Conservation (phyloP, 2,888 invertebrate species). For the Idaea straminata region DNA sequence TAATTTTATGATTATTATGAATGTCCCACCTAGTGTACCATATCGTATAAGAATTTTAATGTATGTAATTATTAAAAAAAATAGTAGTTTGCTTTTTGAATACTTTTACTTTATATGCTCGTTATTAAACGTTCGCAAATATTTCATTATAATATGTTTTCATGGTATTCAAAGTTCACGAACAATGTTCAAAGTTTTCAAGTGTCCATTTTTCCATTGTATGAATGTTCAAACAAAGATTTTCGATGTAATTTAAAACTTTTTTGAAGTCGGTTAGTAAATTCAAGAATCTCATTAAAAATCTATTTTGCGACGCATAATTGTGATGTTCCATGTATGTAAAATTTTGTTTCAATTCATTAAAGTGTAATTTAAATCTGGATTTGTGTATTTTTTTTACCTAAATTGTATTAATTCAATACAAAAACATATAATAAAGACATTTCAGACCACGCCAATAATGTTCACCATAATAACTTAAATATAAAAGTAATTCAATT, state of each 20-base stretch:
- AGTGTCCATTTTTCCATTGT: slow-evolving; percentile 1
- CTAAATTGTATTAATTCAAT: background rate
- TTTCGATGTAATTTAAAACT: slow-evolving; percentile 30
- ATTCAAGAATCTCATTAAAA: slow-evolving; percentile 42
- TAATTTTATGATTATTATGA: slow-evolving; percentile 33
- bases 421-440: background rate
- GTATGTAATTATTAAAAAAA: slow-evolving; percentile 25
- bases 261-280: slow-evolving; percentile 8
- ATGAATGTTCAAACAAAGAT: slow-evolving; percentile 29
- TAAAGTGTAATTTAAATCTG: slow-evolving; percentile 66
- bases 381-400: slow-evolving; percentile 35
- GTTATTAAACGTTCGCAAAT: slow-evolving; percentile 3
- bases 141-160: background rate
- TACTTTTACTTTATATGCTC: slow-evolving; percentile 18
- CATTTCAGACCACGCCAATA: background rate
- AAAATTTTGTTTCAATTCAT: slow-evolving; percentile 71
- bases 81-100: slow-evolving; percentile 34
- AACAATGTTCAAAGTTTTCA: background rate
- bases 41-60: slow-evolving; percentile 58
- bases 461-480: too few species aligned
- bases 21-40: slow-evolving; percentile 72
- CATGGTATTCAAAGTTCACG: background rate
- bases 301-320: slow-evolving; percentile 79
- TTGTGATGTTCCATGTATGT: slow-evolving; percentile 80
- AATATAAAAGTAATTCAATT: background rate